Conservation (phyloP, 2,888 invertebrate genomes). For the Caenorhabditis sp. region DNA sequence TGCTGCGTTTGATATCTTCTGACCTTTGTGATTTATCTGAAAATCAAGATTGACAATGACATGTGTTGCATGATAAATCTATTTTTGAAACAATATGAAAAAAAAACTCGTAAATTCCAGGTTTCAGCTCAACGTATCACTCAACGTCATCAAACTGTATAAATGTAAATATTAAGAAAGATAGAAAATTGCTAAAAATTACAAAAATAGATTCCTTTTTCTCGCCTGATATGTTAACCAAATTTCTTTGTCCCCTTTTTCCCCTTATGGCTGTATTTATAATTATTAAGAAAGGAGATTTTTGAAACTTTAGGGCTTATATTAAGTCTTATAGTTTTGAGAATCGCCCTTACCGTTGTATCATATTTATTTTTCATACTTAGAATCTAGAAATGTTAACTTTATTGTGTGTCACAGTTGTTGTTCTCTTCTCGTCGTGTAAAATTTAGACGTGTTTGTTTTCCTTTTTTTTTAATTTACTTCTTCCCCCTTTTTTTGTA, state of each 20-base stretch:
- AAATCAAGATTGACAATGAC: background rate
- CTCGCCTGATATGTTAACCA: background rate
- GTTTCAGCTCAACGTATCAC: background rate
- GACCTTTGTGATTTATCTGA: background rate
- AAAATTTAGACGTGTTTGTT: background rate
- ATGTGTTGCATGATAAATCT: background rate
- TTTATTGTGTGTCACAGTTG: background rate
- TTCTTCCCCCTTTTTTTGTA: background rate
- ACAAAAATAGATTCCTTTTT: background rate
- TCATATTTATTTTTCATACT: background rate
- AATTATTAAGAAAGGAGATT: background rate
- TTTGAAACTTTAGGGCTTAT: background rate
- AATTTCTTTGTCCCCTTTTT: background rate
- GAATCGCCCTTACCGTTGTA: background rate
- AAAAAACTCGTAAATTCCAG: background rate
- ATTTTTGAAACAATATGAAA: background rate
- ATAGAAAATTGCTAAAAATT: background rate
- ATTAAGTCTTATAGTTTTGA: no score
- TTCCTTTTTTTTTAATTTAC: background rate
- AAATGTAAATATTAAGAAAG: conserved; percentile 2
- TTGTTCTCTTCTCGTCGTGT: background rate
- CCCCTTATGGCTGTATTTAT: background rate
- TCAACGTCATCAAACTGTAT: conserved; percentile 6
- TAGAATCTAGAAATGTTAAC: background rate
- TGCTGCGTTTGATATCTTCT: no score